Percentiles rank a stretch among this genome's conserved stretches.
Conservation (phyloP, 2,888 invertebrate species). For the Lasioglossum villosulum region DNA sequence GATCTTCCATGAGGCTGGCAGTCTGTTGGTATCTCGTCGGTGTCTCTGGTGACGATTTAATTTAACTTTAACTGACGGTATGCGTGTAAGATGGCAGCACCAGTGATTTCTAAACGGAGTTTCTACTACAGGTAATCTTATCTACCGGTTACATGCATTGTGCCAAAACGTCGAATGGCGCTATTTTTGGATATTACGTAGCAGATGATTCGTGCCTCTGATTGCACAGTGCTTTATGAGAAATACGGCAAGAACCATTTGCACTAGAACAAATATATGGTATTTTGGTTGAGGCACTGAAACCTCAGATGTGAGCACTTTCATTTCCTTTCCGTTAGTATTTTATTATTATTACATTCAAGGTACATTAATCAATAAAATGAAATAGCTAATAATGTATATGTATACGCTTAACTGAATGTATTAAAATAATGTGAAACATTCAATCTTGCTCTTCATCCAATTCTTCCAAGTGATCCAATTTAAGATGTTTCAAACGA, state of each 20-base stretch:
- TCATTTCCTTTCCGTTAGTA: constrained; percentile 5
- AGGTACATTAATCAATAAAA: constrained; percentile 35
- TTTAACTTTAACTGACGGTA: too few species aligned
- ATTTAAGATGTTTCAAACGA: constrained; percentile 83
- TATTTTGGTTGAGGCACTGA: neutral
- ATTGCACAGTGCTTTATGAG: neutral
- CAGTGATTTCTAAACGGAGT: neutral
- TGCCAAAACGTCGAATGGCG: neutral
- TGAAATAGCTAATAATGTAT: constrained; percentile 13
- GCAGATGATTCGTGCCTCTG: neutral
- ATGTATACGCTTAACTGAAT: neutral
- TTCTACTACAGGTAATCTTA: neutral
- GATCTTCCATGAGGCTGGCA: too few species aligned
- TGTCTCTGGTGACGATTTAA: too few species aligned
- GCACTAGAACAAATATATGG: neutral
- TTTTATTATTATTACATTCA: constrained; percentile 36
- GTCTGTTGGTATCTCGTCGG: too few species aligned
- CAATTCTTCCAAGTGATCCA: constrained; percentile 86
- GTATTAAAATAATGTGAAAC: neutral
- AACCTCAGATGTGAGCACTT: neutral
- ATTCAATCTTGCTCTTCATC: constrained; percentile 83
- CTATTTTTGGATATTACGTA: neutral
- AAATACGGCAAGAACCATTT: neutral
- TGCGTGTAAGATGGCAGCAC: neutral
- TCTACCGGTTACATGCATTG: neutral